Conservation (phyloP, 1,140 invertebrate species). For the Copidosoma floridanum region DNA sequence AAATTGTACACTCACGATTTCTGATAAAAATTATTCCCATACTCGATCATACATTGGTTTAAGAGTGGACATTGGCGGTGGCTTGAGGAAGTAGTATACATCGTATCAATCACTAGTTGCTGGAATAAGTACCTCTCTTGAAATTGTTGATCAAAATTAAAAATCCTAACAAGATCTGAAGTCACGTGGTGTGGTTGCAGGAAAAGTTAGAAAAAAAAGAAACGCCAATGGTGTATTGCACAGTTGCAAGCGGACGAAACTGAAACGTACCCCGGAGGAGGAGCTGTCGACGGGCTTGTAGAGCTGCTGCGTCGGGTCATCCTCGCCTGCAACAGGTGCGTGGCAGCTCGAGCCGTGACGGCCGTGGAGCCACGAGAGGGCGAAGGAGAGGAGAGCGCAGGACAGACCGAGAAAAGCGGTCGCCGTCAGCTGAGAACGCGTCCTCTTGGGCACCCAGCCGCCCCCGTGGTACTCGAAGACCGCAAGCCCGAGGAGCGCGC, state of each 20-base stretch:
- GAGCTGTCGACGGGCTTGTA: slow-evolving; percentile 55
- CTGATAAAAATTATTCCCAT: too few relatives aligned
- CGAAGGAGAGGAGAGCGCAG: slow-evolving; percentile 49
- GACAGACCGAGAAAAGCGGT: slow-evolving; percentile 48
- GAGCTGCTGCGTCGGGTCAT: slow-evolving; percentile 46
- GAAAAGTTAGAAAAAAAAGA: slow-evolving; percentile 1
- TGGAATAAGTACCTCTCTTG: too few relatives aligned
- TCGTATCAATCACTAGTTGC: too few relatives aligned
- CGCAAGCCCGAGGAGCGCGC: slow-evolving; percentile 47
- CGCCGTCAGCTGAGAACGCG: slow-evolving; percentile 49
- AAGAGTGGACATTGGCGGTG: too few relatives aligned
- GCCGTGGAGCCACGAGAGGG: slow-evolving; percentile 50
- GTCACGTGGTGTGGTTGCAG: too few relatives aligned
- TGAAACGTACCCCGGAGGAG: slow-evolving; percentile 50
- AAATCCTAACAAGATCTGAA: too few relatives aligned
- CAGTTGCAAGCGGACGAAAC: neutral
- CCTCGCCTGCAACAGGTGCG: slow-evolving; percentile 38
- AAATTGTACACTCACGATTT: too few relatives aligned
- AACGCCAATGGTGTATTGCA: neutral
- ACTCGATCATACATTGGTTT: too few relatives aligned
- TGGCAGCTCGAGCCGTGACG: slow-evolving; percentile 41
- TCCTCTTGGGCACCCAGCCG: slow-evolving; percentile 52
- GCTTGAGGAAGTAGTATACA: too few relatives aligned
- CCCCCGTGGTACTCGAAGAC: slow-evolving; percentile 52
- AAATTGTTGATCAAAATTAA: too few relatives aligned